phyloP scores from a whole-genome alignment of 2,113 vertebrate genomes.

The Takifugu bimaculatus region DNA sequence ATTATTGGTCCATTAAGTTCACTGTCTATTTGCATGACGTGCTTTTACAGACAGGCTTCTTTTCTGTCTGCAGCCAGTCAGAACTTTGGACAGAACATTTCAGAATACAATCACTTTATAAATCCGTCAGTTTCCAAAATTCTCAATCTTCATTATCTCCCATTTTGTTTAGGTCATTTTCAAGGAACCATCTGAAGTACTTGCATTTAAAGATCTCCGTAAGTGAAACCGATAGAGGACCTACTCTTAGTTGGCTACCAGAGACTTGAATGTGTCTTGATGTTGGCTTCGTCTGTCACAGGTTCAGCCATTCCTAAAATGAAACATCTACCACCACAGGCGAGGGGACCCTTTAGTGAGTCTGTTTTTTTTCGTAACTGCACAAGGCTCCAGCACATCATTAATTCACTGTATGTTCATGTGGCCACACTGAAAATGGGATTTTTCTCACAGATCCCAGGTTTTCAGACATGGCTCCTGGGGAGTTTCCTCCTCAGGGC shows the following conservation, averaged over 20 bases:
- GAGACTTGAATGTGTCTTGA: neutral
- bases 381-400: neutral
- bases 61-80: no score
- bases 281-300: conserved; percentile 7
- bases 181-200: conserved; percentile 70
- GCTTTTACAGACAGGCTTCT: no score
- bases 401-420: neutral
- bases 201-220: conserved; percentile 67
- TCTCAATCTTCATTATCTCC: neutral
- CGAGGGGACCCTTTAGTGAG: conserved; percentile 49
- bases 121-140: no score
- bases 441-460: conserved; percentile 35
- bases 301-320: conserved; percentile 54
- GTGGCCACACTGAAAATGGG: neutral
- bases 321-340: conserved; percentile 13
- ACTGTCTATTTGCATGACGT: no score
- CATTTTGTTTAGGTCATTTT: conserved; percentile 62
- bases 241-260: neutral
- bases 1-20: no score
- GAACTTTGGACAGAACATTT: neutral
- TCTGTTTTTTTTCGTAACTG: neutral
- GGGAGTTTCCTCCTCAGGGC: conserved; percentile 48
- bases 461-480: conserved; percentile 46
- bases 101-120: neutral
- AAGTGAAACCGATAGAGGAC: conserved; percentile 29